These are phyloP conservation scores for Eueides isabella DNA, from an alignment of 1,140 invertebrate genomes.

Conservation along the genomic window DNA sequence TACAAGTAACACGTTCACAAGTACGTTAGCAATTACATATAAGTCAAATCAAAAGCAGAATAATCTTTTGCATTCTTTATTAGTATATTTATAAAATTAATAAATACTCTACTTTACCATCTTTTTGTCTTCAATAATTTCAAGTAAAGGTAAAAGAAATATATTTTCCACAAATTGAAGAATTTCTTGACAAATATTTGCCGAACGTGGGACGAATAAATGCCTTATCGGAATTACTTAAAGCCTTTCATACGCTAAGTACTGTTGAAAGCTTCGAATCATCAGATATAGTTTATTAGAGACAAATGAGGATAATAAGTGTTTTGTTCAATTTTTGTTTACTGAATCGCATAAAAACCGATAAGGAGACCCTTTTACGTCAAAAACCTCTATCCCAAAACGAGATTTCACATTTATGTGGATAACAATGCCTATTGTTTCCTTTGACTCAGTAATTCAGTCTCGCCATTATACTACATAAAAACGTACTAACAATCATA, in stretches of 20 bases:
- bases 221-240: not conserved
- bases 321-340: slow-evolving; percentile 48
- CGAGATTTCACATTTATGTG: slow-evolving; percentile 64
- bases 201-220: slow-evolving; percentile 26
- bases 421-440: slow-evolving; percentile 69
- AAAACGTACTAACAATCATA: slow-evolving; percentile 12
- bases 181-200: slow-evolving; percentile 33
- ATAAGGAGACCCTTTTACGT: slow-evolving; percentile 58
- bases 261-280: not conserved
- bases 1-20: too few species aligned
- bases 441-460: slow-evolving; percentile 57
- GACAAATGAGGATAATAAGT: slow-evolving; percentile 26
- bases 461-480: slow-evolving; percentile 46
- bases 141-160: slow-evolving; percentile 18
- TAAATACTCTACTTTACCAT: not conserved
- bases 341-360: slow-evolving; percentile 49
- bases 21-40: too few species aligned
- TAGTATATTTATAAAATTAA: too few species aligned
- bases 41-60: too few species aligned
- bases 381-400: slow-evolving; percentile 59
- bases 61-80: not conserved
- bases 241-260: slow-evolving; percentile 5
- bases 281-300: slow-evolving; percentile 21
- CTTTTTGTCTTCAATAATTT: slow-evolving; percentile 19
- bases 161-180: slow-evolving; percentile 23